phyloP scores from a whole-genome alignment of 2,888 invertebrate genomes.

The Colostygia pectinataria region DNA sequence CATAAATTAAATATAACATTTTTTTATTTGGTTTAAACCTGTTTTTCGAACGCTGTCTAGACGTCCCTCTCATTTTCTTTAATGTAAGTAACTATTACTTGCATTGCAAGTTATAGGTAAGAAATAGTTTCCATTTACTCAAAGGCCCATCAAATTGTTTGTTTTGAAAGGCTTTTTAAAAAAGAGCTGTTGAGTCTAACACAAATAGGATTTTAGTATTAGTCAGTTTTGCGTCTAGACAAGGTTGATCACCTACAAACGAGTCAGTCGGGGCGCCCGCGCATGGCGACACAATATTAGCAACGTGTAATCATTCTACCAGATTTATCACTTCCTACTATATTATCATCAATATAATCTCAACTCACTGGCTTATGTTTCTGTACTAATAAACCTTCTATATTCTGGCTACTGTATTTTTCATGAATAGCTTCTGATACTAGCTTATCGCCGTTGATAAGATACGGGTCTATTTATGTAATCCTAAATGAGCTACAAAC shows the following conservation, averaged over 20 bases:
- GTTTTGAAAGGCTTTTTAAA: constrained; percentile 5
- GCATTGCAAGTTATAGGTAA: neutral
- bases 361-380: neutral
- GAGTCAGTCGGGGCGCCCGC: constrained; percentile 38
- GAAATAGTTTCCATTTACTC: neutral
- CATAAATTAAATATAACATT: no score
- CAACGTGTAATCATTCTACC: constrained; percentile 7
- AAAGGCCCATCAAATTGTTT: constrained; percentile 8
- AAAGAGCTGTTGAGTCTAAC: constrained; percentile 11
- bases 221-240: constrained; percentile 51
- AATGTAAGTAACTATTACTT: no score
- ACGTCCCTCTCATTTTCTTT: no score
- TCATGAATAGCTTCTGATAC: constrained; percentile 6
- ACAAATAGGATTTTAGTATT: constrained; percentile 35
- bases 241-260: constrained; percentile 46
- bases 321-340: constrained; percentile 9
- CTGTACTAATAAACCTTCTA: neutral
- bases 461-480: constrained; percentile 4
- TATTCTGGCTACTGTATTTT: neutral
- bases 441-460: neutral
- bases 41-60: no score
- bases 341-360: neutral
- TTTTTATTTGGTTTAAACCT: no score
- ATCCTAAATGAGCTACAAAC: neutral
- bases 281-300: constrained; percentile 24